Percentiles rank a stretch among this genome's conserved stretches.
Evolutionary conservation across 2,888 invertebrate genomes (phyloP).

Genomic region (Perizoma flavofasciatum): DNA sequence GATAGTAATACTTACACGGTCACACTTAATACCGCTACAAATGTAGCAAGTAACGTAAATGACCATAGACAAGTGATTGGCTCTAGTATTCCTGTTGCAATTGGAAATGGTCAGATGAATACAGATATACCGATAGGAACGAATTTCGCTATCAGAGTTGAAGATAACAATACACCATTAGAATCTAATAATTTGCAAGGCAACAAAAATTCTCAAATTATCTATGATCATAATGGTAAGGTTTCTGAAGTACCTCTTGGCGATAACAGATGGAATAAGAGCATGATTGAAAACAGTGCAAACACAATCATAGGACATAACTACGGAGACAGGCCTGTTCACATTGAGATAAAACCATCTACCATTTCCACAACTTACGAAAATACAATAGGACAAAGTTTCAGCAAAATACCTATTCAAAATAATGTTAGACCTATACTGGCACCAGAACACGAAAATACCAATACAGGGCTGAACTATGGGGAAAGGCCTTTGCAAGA

Average conservation of each 20-base stretch:
- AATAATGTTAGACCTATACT: conserved; percentile 10
- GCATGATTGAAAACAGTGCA: conserved; percentile 44
- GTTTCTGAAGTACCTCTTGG: conserved; percentile 55
- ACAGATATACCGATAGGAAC: conserved; percentile 79
- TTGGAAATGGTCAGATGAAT: conserved; percentile 63
- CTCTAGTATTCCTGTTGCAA: conserved; percentile 67
- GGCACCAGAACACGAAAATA: conserved; percentile 21
- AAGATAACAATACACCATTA: conserved; percentile 64
- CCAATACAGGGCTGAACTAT: conserved; percentile 20
- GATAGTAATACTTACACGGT: conserved; percentile 64
- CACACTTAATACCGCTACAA: conserved; percentile 70
- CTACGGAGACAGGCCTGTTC: conserved; percentile 36
- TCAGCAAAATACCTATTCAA: conserved; percentile 36
- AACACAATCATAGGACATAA: conserved; percentile 41
- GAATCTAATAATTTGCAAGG: conserved; percentile 62
- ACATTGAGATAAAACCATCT: conserved; percentile 22
- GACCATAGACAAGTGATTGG: conserved; percentile 64
- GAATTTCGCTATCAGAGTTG: conserved; percentile 77
- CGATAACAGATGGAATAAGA: conserved; percentile 73
- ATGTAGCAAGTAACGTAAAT: conserved; percentile 59
- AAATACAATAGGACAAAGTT: conserved; percentile 34
- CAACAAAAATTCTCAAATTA: conserved; percentile 48
- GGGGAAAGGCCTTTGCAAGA: conserved; percentile 19
- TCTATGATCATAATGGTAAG: conserved; percentile 49
- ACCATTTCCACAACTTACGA: conserved; percentile 20